phyloP scores from a whole-genome alignment of 2,113 vertebrate genomes.

The Sialia sialis region DNA sequence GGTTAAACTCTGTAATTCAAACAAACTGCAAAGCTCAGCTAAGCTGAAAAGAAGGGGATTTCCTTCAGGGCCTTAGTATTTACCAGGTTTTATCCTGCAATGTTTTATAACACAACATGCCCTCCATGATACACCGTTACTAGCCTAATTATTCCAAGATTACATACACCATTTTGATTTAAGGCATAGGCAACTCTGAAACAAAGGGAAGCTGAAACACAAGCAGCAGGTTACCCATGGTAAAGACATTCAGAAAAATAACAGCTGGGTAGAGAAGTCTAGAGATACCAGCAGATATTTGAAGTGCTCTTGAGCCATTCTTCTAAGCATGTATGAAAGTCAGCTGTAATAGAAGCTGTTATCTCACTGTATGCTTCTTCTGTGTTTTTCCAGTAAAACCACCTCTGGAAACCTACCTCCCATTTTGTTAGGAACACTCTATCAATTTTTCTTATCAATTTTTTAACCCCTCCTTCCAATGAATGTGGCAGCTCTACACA shows the following conservation, averaged over 20 bases:
- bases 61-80: slow-evolving; percentile 45
- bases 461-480: slow-evolving; percentile 18
- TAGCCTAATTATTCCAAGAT: slow-evolving; percentile 64
- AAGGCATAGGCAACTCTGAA: slow-evolving; percentile 62
- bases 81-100: slow-evolving; percentile 34
- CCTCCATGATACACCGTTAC: not conserved
- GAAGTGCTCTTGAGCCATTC: slow-evolving; percentile 72
- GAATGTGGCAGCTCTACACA: slow-evolving; percentile 72
- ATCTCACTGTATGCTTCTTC: slow-evolving; percentile 80
- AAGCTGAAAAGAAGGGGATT: slow-evolving; percentile 70
- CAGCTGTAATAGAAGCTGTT: slow-evolving; percentile 86
- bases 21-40: slow-evolving; percentile 81
- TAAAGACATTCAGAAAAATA: slow-evolving; percentile 37
- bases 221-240: slow-evolving; percentile 62
- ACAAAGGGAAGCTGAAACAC: slow-evolving; percentile 64
- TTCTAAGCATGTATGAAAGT: slow-evolving; percentile 85
- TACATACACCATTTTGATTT: slow-evolving; percentile 59
- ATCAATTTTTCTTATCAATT: slow-evolving; percentile 35
- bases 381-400: slow-evolving; percentile 80
- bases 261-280: slow-evolving; percentile 25
- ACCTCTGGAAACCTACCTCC: slow-evolving; percentile 82
- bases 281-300: not conserved
- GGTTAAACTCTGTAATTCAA: slow-evolving; percentile 69
- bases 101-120: slow-evolving; percentile 40
- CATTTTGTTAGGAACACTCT: slow-evolving; percentile 84